Evolutionary conservation across 2,888 invertebrate species (phyloP).

Genomic region (Palloptera scutellata): DNA sequence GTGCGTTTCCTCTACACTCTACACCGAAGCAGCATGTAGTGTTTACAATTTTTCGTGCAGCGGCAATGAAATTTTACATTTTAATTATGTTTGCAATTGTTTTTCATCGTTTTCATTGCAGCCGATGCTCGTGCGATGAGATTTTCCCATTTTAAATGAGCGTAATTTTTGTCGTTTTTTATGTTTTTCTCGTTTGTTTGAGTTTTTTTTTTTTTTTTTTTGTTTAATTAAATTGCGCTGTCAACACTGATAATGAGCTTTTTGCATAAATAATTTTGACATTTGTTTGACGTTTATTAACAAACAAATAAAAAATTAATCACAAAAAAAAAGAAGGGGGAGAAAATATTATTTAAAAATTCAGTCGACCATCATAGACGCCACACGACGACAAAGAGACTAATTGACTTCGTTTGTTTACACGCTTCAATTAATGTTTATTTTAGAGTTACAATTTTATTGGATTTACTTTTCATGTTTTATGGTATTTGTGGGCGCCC

Average conservation of each 20-base stretch:
- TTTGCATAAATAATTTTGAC: conserved; percentile 14
- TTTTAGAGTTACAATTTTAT: too few species aligned
- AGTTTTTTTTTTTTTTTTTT: background rate
- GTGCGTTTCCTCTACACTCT: background rate
- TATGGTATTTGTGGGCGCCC: too few species aligned
- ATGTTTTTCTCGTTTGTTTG: too few species aligned
- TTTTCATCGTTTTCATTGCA: background rate
- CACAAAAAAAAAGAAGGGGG: background rate
- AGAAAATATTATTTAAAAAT: background rate
- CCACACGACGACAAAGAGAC: background rate
- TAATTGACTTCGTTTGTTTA: conserved; percentile 1
- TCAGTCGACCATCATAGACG: background rate
- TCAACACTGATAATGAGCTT: conserved; percentile 5
- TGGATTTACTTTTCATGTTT: too few species aligned
- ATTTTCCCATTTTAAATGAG: too few species aligned
- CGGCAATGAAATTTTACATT: background rate
- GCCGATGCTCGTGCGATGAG: background rate
- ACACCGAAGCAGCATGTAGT: background rate
- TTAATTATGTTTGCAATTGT: background rate
- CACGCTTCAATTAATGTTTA: background rate
- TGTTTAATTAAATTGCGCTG: conserved; percentile 8
- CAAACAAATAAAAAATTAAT: too few species aligned
- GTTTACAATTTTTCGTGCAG: too few species aligned
- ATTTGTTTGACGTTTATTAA: conserved; percentile 2
- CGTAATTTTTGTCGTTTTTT: too few species aligned